phyloP scores from a whole-genome alignment of 2,888 invertebrate genomes.

The Ceriagrion tenellum region DNA sequence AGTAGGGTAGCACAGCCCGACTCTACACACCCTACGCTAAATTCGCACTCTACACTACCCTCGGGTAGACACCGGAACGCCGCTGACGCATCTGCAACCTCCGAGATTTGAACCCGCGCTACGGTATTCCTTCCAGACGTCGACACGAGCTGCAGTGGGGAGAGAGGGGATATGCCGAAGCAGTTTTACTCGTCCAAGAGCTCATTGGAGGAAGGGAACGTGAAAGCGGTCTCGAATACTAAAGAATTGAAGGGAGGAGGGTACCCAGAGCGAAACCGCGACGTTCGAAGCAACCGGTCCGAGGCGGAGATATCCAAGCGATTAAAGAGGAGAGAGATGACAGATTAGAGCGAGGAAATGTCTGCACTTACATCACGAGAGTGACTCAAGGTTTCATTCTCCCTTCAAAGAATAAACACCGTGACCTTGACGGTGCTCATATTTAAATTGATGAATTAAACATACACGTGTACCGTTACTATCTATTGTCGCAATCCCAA shows the following conservation, averaged over 20 bases:
- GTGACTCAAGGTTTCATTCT: not conserved
- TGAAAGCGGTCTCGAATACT: not conserved
- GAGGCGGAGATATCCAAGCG: not conserved
- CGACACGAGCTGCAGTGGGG: not conserved
- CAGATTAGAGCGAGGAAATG: not conserved
- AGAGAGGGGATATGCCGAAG: not conserved
- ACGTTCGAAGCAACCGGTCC: not conserved
- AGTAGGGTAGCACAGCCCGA: not conserved
- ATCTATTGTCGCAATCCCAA: not conserved
- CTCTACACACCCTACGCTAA: not conserved
- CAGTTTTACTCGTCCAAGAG: not conserved
- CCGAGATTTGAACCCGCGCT: not conserved
- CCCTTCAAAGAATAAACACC: not conserved
- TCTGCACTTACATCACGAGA: not conserved
- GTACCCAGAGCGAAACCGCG: not conserved
- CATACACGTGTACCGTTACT: not conserved
- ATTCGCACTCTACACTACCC: not conserved
- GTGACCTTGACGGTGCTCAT: not conserved
- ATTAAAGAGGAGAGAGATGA: constrained; percentile 6
- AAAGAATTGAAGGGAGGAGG: not conserved
- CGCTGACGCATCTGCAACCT: not conserved
- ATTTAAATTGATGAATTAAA: not conserved
- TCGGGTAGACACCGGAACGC: not conserved
- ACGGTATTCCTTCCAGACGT: not conserved
- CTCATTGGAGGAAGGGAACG: not conserved